phyloP scores from a whole-genome alignment of 1,140 invertebrate genomes.

The Drosophila murphyi region DNA sequence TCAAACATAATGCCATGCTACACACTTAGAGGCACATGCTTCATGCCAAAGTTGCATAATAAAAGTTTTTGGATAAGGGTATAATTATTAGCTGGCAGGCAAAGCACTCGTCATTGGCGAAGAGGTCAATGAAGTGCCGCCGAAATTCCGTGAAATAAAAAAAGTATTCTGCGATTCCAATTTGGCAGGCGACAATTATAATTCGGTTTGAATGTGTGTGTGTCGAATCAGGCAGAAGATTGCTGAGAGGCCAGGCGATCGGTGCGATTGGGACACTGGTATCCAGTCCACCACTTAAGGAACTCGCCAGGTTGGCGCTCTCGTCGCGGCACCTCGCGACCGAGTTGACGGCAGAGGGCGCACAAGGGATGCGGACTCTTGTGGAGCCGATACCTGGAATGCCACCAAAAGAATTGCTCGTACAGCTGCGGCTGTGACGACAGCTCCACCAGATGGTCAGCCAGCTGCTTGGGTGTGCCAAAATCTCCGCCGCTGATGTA shows the following conservation, averaged over 20 bases:
- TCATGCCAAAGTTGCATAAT: conserved; percentile 17
- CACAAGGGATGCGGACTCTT: conserved; percentile 38
- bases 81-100: conserved; percentile 42
- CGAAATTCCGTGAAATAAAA: conserved; percentile 74
- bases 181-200: conserved; percentile 73
- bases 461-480: conserved; percentile 24
- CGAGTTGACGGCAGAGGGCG: conserved; percentile 38
- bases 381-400: conserved; percentile 41
- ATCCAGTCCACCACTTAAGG: conserved; percentile 50
- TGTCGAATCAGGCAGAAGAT: conserved; percentile 8
- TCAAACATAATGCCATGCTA: background rate
- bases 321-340: background rate
- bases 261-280: conserved; percentile 46
- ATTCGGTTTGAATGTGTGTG: conserved; percentile 26
- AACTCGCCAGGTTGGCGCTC: conserved; percentile 25
- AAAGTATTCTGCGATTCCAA: conserved; percentile 46
- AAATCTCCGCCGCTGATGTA: conserved; percentile 49
- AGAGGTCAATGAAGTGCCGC: conserved; percentile 69
- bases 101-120: conserved; percentile 28
- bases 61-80: conserved; percentile 8
- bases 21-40: background rate
- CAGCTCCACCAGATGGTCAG: conserved; percentile 18
- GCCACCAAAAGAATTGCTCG: conserved; percentile 56
- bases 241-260: background rate
- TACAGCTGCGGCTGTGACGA: conserved; percentile 5